Conservation (phyloP, 2,797 vertebrate genomes). For the Tolypeutes matacus region DNA sequence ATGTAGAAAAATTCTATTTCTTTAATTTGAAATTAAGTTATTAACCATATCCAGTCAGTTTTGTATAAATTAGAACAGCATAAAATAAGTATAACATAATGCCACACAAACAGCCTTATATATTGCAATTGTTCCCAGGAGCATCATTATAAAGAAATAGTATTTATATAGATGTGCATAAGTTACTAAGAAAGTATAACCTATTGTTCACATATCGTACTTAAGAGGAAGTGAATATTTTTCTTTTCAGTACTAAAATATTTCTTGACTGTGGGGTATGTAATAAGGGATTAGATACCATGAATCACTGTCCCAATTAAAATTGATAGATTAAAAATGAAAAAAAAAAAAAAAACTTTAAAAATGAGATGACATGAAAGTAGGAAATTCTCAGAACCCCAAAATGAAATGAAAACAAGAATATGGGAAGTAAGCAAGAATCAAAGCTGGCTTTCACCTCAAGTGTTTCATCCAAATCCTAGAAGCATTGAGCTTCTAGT, state of each 20-base stretch:
- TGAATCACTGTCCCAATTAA: neutral
- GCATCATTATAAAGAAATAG: neutral
- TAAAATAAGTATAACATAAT: neutral
- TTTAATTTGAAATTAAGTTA: slow-evolving; percentile 24
- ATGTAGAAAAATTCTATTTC: neutral
- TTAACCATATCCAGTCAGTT: neutral
- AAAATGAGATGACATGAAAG: neutral
- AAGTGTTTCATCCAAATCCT: neutral
- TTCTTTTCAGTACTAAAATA: slow-evolving; percentile 40
- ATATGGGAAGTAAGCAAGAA: neutral
- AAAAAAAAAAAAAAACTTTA: too few relatives aligned
- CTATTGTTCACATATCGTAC: neutral
- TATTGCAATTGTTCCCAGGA: neutral
- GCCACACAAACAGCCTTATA: neutral
- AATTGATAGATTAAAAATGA: neutral
- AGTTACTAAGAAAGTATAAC: neutral
- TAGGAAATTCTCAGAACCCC: neutral
- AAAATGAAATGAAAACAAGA: neutral
- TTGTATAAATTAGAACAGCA: neutral
- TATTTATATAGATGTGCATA: neutral
- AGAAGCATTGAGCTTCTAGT: neutral
- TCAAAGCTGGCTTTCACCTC: neutral
- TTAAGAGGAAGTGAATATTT: neutral
- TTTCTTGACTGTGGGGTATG: neutral
- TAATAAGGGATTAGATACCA: neutral